These are phyloP conservation scores for Paramisgurnus dabryanus DNA, from an alignment of 2,113 vertebrate species.

Conservation along the genomic window DNA sequence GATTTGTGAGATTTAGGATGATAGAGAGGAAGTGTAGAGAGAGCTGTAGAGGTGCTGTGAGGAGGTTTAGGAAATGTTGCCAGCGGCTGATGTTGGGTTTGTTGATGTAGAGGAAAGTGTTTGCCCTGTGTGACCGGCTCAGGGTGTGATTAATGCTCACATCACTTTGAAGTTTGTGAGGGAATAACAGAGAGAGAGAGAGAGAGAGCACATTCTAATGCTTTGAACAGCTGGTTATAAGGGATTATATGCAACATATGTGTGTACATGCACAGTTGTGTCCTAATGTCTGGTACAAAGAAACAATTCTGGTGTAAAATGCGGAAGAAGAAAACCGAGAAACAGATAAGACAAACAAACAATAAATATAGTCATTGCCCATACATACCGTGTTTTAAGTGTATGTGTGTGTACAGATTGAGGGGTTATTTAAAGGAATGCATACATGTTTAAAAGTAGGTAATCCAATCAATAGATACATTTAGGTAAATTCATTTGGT, in stretches of 20 bases:
- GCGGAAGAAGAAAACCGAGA: too few species aligned
- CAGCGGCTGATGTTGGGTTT: conserved; percentile 13
- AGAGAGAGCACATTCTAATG: neutral
- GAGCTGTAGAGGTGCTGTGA: neutral
- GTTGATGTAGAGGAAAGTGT: conserved; percentile 7
- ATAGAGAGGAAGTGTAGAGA: neutral
- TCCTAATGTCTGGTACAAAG: neutral
- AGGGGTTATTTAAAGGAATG: too few species aligned
- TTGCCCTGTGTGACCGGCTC: conserved; percentile 8
- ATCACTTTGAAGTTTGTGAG: conserved; percentile 24
- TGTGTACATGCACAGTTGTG: neutral
- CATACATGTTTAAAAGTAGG: too few species aligned
- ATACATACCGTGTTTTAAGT: too few species aligned
- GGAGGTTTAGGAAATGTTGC: conserved; percentile 5
- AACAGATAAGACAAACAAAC: too few species aligned
- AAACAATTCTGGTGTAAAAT: neutral
- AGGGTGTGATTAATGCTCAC: conserved; percentile 15
- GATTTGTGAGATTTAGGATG: neutral
- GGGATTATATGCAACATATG: neutral
- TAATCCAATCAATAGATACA: too few species aligned
- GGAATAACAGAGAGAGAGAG: neutral
- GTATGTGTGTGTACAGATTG: too few species aligned
- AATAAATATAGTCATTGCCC: too few species aligned
- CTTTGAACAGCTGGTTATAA: neutral
- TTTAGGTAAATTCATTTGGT: too few species aligned